Evolutionary conservation across 2,113 vertebrate genomes (phyloP).

Genomic region (Leucosticte australis): DNA sequence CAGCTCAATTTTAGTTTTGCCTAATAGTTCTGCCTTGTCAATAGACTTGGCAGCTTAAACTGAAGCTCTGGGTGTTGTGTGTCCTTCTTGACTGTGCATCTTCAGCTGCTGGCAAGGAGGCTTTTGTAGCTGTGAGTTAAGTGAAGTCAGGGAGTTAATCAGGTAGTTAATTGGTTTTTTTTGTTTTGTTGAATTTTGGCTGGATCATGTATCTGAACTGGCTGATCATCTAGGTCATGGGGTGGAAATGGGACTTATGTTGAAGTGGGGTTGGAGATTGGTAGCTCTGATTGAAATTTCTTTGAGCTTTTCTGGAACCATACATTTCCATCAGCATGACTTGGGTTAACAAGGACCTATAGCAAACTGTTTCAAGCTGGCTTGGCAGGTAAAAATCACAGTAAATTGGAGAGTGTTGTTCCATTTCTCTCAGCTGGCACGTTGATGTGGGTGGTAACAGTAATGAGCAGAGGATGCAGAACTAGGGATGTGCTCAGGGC

Average conservation of each 20-base stretch:
- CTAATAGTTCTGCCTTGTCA: not conserved
- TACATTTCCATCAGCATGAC: not conserved
- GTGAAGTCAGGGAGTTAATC: not conserved
- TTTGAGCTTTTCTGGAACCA: not conserved
- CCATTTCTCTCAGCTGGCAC: not conserved
- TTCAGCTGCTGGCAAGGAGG: not conserved
- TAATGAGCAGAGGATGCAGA: not conserved
- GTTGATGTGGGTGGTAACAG: not conserved
- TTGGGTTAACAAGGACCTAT: not conserved
- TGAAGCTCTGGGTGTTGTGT: not conserved
- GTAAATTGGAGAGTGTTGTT: not conserved
- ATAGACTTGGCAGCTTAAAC: not conserved
- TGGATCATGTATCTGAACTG: not conserved
- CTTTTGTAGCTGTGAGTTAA: not conserved
- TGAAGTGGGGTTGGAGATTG: not conserved
- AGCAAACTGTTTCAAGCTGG: not conserved
- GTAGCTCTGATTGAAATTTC: not conserved
- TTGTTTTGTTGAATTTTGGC: constrained; percentile 18
- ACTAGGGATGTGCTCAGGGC: not conserved
- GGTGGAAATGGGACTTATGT: not conserved
- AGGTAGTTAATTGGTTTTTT: not conserved
- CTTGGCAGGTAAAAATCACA: not conserved
- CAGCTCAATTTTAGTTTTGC: not conserved
- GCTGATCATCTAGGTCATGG: not conserved
- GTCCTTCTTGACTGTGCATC: not conserved